These are phyloP conservation scores for Platysternon megacephalum DNA, from an alignment of 2,113 vertebrate species.

Conservation along the genomic window DNA sequence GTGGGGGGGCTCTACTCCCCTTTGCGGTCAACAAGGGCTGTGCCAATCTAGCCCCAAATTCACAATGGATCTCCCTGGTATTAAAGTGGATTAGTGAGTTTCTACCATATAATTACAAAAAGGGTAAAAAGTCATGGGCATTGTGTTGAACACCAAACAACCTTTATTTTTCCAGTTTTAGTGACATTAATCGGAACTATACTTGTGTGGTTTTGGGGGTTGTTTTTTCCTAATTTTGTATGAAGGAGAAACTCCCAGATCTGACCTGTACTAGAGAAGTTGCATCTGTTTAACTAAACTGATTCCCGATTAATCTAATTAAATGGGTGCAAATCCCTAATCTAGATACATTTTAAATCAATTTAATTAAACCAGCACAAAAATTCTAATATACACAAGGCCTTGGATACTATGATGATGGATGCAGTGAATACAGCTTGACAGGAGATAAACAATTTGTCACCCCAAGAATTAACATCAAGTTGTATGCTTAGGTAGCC, in stretches of 20 bases:
- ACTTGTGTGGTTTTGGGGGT: neutral
- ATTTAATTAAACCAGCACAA: neutral
- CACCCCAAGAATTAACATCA: neutral
- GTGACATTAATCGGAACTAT: neutral
- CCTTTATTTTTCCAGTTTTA: neutral
- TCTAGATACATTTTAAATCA: neutral
- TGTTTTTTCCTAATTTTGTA: neutral
- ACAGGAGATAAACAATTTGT: conserved; percentile 54
- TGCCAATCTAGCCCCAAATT: neutral
- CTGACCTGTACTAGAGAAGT: neutral
- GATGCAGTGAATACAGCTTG: neutral
- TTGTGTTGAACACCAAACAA: neutral
- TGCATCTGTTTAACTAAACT: neutral
- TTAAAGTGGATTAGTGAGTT: neutral
- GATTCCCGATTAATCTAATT: neutral
- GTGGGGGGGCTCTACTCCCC: neutral
- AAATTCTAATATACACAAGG: neutral
- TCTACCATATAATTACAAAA: neutral
- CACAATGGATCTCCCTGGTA: neutral
- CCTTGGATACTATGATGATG: neutral
- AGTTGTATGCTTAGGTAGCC: neutral
- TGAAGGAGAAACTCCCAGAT: neutral
- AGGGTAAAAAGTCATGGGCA: neutral
- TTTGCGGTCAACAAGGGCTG: neutral
- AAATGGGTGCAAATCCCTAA: neutral